These are phyloP conservation scores for Drosophila helvetica DNA, from an alignment of 2,888 invertebrate species.

Conservation along the genomic window DNA sequence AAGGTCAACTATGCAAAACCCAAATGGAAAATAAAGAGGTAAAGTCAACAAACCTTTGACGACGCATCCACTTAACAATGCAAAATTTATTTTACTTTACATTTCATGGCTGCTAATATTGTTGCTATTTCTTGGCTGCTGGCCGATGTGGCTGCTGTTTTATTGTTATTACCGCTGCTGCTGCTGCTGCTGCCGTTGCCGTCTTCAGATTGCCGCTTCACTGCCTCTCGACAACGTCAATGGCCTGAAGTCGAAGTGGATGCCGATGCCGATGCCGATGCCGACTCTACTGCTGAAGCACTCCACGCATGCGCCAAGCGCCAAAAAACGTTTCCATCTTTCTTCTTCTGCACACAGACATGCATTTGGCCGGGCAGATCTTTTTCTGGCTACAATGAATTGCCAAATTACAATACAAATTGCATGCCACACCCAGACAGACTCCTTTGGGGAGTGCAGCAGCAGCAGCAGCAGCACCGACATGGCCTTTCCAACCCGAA, in stretches of 20 bases:
- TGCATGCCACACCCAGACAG: constrained; percentile 62
- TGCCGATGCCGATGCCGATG: constrained; percentile 8
- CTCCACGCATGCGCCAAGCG: not conserved
- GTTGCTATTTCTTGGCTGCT: constrained; percentile 15
- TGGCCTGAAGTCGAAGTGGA: constrained; percentile 59
- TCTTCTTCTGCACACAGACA: constrained; percentile 7
- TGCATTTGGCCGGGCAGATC: constrained; percentile 17
- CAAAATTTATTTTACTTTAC: constrained; percentile 47
- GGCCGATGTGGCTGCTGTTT: constrained; percentile 5
- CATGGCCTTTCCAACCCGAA: constrained; percentile 22
- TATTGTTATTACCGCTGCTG: too few species aligned
- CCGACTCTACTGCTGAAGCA: constrained; percentile 7
- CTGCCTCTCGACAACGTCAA: constrained; percentile 65
- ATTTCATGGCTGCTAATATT: constrained; percentile 45
- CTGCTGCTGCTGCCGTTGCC: constrained; percentile 10
- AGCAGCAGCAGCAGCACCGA: constrained; percentile 11
- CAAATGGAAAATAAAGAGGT: not conserved
- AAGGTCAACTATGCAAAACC: constrained; percentile 26
- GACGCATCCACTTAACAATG: constrained; percentile 60
- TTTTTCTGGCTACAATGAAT: constrained; percentile 46
- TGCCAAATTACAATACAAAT: constrained; percentile 75
- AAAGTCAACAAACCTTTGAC: constrained; percentile 55
- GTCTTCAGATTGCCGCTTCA: constrained; percentile 57
- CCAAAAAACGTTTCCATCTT: constrained; percentile 9
- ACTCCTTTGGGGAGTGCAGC: constrained; percentile 7